Base-by-base conservation (phyloP, 2,888 invertebrate species). In the Petrolisthes manimaculis region DNA sequence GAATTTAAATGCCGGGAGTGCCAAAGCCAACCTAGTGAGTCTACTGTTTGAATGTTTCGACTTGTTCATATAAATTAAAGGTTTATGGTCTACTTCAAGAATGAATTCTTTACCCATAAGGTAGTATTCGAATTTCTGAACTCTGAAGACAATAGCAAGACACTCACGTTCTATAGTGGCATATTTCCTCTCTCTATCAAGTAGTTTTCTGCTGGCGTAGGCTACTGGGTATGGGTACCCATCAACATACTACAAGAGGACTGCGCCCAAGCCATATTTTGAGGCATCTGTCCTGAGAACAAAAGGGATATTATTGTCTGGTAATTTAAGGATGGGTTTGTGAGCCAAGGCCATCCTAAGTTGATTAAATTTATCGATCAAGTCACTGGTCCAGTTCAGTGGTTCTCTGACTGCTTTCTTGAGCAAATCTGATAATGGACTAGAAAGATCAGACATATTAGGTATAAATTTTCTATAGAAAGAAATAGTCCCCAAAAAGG, bases 391-490 rank as follows among this genome's bases (percentile, higher is more conserved):
- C 81, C 81, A 82, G 5, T n/a, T 61, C 0, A 82, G 21, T 54
- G 55, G 54, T 21, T 80, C 80, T 54, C 21, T 24, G 53, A 61
- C 14, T n/a, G 56, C 67, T 82, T 82, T 82, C 37, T 14, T 61
- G 3, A 82, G 12, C 21, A 78, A 53, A 82, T 82, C 81, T 24
- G 67, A 82, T 24, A 83, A n/a, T n/a, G 81, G 81, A 4, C 61
- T 61, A 56, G 81, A 56, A 24, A 81, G 55, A 61, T 37, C 37
- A 14, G 61, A 53, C 6, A 71, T 24, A 9, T 86, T 51, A 24
- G 71, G 56, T 12, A 82, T 77, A 21, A 82, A 86, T 53, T 18
- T 55, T 55, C 77, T 18, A 75, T 86, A 82, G 56, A 82, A 86
- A 21, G 56, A 81, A 75, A 82, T n/a, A 24, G 56, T 37, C 12